These are phyloP conservation scores for Philhelius pedissequus DNA, from an alignment of 2,888 invertebrate genomes.

Conservation along the genomic window DNA sequence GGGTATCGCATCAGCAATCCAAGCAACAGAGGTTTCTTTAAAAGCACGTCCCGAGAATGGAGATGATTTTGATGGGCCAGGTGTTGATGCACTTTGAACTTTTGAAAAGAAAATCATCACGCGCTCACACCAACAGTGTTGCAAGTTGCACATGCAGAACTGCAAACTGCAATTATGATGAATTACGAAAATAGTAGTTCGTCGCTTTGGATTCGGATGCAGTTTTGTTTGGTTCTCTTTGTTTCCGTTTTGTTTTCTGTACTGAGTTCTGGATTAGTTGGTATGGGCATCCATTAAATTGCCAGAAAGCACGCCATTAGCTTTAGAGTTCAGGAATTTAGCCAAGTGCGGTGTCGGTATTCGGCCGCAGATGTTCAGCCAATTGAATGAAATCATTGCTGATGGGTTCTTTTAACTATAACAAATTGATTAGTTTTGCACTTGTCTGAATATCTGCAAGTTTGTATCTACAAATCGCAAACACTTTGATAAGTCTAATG, in stretches of 20 bases:
- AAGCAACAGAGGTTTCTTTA: background rate
- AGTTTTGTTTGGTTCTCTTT: conserved; percentile 45
- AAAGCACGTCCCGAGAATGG: conserved; percentile 52
- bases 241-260: conserved; percentile 50
- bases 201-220: conserved; percentile 6
- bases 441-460: background rate
- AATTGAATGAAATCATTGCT: conserved; percentile 25
- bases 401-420: conserved; percentile 31
- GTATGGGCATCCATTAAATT: conserved; percentile 56
- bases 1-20: background rate
- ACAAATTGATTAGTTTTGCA: conserved; percentile 47
- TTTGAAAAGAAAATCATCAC: conserved; percentile 57
- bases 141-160: conserved; percentile 50
- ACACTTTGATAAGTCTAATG: background rate
- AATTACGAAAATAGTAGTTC: conserved; percentile 54
- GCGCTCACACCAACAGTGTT: conserved; percentile 48
- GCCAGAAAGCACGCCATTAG: background rate
- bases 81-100: conserved; percentile 68
- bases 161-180: conserved; percentile 68
- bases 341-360: background rate
- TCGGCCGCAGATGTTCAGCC: conserved; percentile 15
- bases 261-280: background rate
- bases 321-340: conserved; percentile 26
- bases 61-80: conserved; percentile 62
- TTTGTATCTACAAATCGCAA: background rate